Conservation (phyloP, 2,113 vertebrate genomes). For the Erythrocercus mccallii region DNA sequence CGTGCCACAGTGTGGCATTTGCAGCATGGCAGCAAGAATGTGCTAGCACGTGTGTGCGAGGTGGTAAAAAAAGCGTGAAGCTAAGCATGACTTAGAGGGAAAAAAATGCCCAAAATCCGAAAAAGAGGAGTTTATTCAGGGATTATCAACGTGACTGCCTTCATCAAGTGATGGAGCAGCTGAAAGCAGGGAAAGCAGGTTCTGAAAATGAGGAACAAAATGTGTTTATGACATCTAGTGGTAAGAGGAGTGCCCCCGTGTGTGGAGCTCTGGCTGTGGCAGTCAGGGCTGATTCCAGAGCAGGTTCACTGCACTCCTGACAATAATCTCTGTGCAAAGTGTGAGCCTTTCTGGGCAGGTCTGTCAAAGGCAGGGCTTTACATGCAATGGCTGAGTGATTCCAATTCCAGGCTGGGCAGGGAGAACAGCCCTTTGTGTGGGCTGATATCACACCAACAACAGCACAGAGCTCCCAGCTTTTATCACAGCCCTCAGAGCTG, state of each 20-base stretch:
- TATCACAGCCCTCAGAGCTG: neutral
- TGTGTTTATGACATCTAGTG: slow-evolving; percentile 17
- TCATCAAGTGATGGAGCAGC: neutral
- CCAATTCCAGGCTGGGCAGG: neutral
- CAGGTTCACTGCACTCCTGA: neutral
- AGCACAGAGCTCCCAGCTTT: neutral
- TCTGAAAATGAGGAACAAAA: neutral
- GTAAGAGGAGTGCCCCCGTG: neutral
- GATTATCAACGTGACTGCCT: neutral
- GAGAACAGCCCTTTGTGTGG: neutral
- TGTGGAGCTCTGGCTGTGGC: neutral
- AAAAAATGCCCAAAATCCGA: neutral
- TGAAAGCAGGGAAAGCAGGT: neutral
- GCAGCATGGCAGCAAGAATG: neutral
- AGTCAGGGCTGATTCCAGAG: neutral
- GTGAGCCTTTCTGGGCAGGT: neutral
- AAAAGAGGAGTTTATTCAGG: neutral
- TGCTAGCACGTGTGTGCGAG: neutral
- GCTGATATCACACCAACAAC: neutral
- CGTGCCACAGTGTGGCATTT: neutral
- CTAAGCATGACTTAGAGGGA: neutral
- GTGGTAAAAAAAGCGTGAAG: neutral
- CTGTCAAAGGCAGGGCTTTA: neutral
- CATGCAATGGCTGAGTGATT: neutral
- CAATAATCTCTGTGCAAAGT: neutral